These are phyloP conservation scores for Malurus leucopterus DNA, from an alignment of 2,797 vertebrate species.

Conservation along the genomic window DNA sequence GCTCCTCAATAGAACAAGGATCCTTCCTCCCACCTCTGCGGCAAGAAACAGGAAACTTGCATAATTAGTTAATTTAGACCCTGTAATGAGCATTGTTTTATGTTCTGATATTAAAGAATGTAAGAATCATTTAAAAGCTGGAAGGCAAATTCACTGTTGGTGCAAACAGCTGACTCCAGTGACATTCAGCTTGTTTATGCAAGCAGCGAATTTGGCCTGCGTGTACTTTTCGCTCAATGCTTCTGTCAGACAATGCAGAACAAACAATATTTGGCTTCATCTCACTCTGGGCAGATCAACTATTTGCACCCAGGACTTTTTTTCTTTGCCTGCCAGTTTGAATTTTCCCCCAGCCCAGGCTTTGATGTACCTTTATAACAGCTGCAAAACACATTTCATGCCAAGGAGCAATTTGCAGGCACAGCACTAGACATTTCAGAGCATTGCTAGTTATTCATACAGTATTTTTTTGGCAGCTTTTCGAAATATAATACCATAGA, in stretches of 20 bases:
- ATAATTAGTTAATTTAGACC: slow-evolving; percentile 18
- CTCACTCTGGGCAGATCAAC: slow-evolving; percentile 41
- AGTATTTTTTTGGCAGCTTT: slow-evolving; percentile 52
- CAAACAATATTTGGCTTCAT: slow-evolving; percentile 53
- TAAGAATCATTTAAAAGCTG: slow-evolving; percentile 34
- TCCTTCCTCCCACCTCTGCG: neutral
- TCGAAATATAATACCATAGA: slow-evolving; percentile 34
- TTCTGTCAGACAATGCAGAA: slow-evolving; percentile 50
- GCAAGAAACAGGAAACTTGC: neutral
- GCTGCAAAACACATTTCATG: slow-evolving; percentile 59
- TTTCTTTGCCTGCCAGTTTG: slow-evolving; percentile 34
- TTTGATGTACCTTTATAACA: slow-evolving; percentile 58
- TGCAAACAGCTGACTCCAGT: slow-evolving; percentile 46
- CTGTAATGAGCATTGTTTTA: neutral
- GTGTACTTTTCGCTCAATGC: slow-evolving; percentile 10
- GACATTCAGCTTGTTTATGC: slow-evolving; percentile 55
- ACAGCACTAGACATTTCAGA: slow-evolving; percentile 51
- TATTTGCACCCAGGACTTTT: slow-evolving; percentile 47
- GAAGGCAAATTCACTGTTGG: slow-evolving; percentile 25
- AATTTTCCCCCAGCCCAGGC: slow-evolving; percentile 42
- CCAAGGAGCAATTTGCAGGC: slow-evolving; percentile 61
- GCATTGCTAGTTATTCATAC: slow-evolving; percentile 51
- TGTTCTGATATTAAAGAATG: slow-evolving; percentile 30
- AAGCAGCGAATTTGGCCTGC: slow-evolving; percentile 35
- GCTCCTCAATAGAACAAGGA: neutral